phyloP scores from a whole-genome alignment of 2,888 invertebrate genomes.

The Linyphia triangularis region DNA sequence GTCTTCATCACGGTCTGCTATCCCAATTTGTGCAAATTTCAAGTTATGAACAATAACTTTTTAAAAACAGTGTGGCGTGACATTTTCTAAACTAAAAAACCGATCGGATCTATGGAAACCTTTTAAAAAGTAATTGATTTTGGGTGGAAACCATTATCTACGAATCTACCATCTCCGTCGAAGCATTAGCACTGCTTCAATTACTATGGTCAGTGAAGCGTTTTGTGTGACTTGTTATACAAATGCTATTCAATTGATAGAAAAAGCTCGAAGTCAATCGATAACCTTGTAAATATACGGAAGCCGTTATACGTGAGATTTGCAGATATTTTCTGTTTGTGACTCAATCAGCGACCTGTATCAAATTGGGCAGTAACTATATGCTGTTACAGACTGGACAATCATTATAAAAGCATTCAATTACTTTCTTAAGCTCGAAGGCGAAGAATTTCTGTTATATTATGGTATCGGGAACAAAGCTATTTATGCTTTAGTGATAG shows the following conservation, averaged over 20 bases:
- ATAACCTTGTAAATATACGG: constrained; percentile 51
- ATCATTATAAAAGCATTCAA: constrained; percentile 1
- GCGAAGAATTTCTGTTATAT: background rate
- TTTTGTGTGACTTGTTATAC: background rate
- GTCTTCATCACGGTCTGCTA: too few relatives aligned
- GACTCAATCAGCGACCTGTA: constrained; percentile 27
- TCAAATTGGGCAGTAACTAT: constrained; percentile 20
- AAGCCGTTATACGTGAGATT: constrained; percentile 20
- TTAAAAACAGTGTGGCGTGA: too few relatives aligned
- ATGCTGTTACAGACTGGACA: constrained; percentile 24
- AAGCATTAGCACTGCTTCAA: background rate
- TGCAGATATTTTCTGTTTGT: constrained; percentile 7
- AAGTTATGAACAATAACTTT: too few relatives aligned
- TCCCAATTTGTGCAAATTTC: too few relatives aligned
- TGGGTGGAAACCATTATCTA: background rate
- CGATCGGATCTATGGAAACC: too few relatives aligned
- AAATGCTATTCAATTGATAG: constrained; percentile 15
- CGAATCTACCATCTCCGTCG: background rate
- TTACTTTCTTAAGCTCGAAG: background rate
- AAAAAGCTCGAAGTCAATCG: background rate
- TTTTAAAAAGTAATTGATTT: background rate
- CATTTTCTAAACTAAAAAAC: too few relatives aligned
- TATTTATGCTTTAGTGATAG: background rate
- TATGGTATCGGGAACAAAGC: constrained; percentile 1
- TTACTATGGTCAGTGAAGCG: constrained; percentile 36